Conservation (phyloP, 2,113 vertebrate species). For the Anas platyrhynchos region DNA sequence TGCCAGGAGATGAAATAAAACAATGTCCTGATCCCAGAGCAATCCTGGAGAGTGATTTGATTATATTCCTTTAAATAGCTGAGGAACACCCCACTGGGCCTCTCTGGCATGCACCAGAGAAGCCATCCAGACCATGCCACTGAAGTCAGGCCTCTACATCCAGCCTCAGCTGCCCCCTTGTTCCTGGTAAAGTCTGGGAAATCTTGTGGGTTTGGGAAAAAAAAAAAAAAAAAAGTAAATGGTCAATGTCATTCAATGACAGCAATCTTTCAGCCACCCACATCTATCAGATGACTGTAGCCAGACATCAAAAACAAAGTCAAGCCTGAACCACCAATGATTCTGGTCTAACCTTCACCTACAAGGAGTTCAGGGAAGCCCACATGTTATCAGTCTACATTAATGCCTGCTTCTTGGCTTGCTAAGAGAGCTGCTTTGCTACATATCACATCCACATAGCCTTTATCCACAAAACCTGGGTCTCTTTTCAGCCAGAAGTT, state of each 20-base stretch:
- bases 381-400: background rate
- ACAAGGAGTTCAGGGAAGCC: background rate
- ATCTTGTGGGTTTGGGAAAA: background rate
- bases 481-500: background rate
- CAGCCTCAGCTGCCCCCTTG: background rate
- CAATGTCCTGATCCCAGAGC: background rate
- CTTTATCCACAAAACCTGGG: background rate
- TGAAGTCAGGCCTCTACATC: background rate
- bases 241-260: background rate
- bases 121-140: background rate
- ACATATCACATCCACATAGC: background rate
- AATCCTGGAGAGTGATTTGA: background rate
- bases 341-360: background rate
- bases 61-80: background rate
- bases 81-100: fast-evolving
- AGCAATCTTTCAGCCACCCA: background rate
- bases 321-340: background rate
- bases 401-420: background rate
- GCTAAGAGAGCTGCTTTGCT: background rate
- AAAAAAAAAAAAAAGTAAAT: background rate
- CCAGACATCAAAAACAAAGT: background rate
- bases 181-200: background rate
- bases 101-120: background rate
- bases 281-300: background rate
- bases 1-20: background rate